Evolutionary conservation across 2,797 vertebrate species (phyloP).

Genomic region (Crax fasciolata): DNA sequence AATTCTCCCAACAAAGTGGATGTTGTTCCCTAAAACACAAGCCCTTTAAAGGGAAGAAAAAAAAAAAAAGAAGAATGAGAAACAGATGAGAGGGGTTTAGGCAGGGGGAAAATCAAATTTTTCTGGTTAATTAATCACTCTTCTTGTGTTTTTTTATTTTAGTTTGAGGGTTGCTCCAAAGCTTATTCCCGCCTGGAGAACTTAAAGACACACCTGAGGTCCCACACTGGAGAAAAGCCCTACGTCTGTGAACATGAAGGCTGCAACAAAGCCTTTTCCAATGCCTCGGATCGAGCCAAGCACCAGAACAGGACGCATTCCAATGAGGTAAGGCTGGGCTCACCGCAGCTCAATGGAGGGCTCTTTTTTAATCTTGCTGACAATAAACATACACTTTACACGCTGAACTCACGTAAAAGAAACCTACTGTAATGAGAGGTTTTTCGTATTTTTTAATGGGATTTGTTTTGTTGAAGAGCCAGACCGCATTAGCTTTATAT

Average conservation of each 20-base stretch:
- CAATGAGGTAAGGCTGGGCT: conserved; percentile 90
- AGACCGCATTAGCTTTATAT: conserved; percentile 63
- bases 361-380: conserved; percentile 63
- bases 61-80: conserved; percentile 51
- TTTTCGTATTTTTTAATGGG: conserved; percentile 68
- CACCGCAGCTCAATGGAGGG: background rate
- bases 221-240: conserved; percentile 98
- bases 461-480: conserved; percentile 69
- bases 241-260: conserved; percentile 98
- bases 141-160: conserved; percentile 67
- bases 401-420: conserved; percentile 55
- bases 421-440: conserved; percentile 61
- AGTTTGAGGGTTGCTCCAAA: conserved; percentile 98
- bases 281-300: conserved; percentile 97
- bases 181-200: conserved; percentile 99
- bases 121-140: conserved; percentile 76
- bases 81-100: conserved; percentile 73
- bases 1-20: conserved; percentile 70
- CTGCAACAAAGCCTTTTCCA: conserved; percentile 99
- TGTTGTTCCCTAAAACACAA: conserved; percentile 75
- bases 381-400: conserved; percentile 68
- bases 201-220: conserved; percentile 98
- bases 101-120: conserved; percentile 44
- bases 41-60: conserved; percentile 46
- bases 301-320: conserved; percentile 99